Evolutionary conservation across 2,888 invertebrate species (phyloP), one percentile per base, ranked within the genome.

Genomic region (Drosophila eohydei): DNA sequence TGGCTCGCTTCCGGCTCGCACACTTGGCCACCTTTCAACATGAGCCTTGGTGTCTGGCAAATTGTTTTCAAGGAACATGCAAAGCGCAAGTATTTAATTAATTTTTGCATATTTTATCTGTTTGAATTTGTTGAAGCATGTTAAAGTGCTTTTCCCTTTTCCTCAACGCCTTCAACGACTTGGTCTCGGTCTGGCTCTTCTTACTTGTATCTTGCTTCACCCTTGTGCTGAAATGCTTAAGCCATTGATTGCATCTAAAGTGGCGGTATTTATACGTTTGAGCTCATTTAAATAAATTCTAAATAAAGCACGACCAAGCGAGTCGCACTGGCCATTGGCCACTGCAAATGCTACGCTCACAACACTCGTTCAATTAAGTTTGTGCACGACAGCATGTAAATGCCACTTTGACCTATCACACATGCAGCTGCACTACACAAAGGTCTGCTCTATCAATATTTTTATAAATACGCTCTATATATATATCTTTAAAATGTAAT

Each of bases 41-140:
- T 90, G 90, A 86, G 85, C 90, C 90, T 90, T 88, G 89, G 88
- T 90, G 89, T 89, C 89, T 90, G 90, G 88, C 88, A 87, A 87
- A 90, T 90, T 90, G 86, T 90, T 87, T 87, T 87, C 90, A 85
- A 88, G 90, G 88, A 85, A 88, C 90, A 86, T 90, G 90, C 89
- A 90, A 86, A 86, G 86, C 86, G 90, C 88, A 85, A 88, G 90
- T 90, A 90, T 87, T 87, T 87, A 87, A 87, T 87, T 87, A 87
- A 87, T 90, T 87, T 90, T 89, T 90, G 90, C 90, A 89, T 87
- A 90, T 87, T 87, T 88, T 90, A 86, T 90, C 90, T 90, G 89
- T 85, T 85, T 89, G 90, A 88, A 89, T 88, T 90, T 87, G 88
- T 79, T 90, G 90, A 89, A 83, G 86, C 88, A 89, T 85, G 89